Conservation (phyloP, 2,113 vertebrate species). For the Nibea albiflora region DNA sequence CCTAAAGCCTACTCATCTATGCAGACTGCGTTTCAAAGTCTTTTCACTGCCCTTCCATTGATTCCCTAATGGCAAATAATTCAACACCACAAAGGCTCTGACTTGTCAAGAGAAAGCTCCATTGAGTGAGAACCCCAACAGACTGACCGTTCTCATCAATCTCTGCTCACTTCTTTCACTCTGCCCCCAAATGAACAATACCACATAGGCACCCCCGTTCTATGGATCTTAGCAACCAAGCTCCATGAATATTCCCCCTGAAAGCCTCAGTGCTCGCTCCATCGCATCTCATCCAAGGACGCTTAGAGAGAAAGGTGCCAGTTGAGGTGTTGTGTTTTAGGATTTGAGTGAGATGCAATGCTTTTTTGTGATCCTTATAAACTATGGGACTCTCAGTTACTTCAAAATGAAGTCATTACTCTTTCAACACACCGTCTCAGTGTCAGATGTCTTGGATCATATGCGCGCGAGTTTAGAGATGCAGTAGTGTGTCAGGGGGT, state of each 20-base stretch:
- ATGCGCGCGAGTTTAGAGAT: neutral
- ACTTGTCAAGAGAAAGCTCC: constrained; percentile 69
- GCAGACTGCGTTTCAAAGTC: constrained; percentile 56
- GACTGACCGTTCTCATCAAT: constrained; percentile 81
- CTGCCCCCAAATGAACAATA: constrained; percentile 59
- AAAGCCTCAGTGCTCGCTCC: constrained; percentile 48
- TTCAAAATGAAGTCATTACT: constrained; percentile 5
- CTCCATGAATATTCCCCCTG: constrained; percentile 41
- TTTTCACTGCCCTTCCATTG: constrained; percentile 72
- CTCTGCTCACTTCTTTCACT: constrained; percentile 71
- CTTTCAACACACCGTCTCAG: neutral
- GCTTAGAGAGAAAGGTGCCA: neutral
- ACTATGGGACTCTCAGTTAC: neutral
- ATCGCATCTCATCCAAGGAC: constrained; percentile 22
- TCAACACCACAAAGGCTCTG: constrained; percentile 78
- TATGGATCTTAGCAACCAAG: constrained; percentile 81
- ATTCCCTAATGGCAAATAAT: constrained; percentile 80
- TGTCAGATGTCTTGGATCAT: constrained; percentile 10
- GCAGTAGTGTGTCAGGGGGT: neutral
- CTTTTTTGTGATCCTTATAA: neutral
- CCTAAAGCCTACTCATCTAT: constrained; percentile 54
- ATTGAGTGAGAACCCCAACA: constrained; percentile 64
- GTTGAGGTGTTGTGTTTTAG: constrained; percentile 15
- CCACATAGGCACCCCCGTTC: constrained; percentile 57
- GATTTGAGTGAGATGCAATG: neutral